Percentiles rank a stretch among this genome's conserved stretches.
Evolutionary conservation across 2,113 vertebrate species (phyloP).

Genomic region (Macquaria ambigua): DNA sequence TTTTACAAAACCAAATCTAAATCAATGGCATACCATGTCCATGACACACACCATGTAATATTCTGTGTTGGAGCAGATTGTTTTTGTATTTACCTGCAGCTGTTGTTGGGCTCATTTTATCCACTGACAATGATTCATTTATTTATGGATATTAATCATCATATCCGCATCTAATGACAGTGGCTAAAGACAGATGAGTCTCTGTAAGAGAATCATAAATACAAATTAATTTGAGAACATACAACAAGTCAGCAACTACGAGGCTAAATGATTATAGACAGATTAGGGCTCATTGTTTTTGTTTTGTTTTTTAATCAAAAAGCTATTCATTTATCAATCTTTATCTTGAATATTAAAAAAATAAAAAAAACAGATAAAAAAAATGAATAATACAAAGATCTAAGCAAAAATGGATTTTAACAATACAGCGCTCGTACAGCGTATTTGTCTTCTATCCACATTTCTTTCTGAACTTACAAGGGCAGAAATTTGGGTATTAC

Average conservation of each 20-base stretch:
- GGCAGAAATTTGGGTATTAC: neutral
- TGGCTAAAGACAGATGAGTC: conserved; percentile 19
- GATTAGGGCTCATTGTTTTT: neutral
- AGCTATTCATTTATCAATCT: neutral
- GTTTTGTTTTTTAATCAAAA: neutral
- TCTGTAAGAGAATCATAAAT: conserved; percentile 15
- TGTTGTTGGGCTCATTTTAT: conserved; percentile 4
- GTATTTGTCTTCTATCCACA: neutral
- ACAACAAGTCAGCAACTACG: conserved; percentile 16
- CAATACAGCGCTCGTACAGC: too few relatives aligned
- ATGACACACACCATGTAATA: too few relatives aligned
- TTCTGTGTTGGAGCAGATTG: neutral
- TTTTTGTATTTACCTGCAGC: conserved; percentile 5
- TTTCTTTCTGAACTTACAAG: neutral
- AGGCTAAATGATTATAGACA: conserved; percentile 2
- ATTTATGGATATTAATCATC: conserved; percentile 45
- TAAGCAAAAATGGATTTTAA: neutral
- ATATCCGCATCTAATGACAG: conserved; percentile 27
- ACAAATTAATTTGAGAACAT: conserved; percentile 20
- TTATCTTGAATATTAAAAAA: neutral
- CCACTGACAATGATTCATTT: conserved; percentile 19
- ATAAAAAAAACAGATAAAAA: neutral
- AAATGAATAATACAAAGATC: neutral
- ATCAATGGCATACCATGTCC: neutral
- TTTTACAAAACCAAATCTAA: too few relatives aligned